Evolutionary conservation across 2,888 invertebrate genomes (phyloP).

Genomic region (Dyspetes luteomarginatus): DNA sequence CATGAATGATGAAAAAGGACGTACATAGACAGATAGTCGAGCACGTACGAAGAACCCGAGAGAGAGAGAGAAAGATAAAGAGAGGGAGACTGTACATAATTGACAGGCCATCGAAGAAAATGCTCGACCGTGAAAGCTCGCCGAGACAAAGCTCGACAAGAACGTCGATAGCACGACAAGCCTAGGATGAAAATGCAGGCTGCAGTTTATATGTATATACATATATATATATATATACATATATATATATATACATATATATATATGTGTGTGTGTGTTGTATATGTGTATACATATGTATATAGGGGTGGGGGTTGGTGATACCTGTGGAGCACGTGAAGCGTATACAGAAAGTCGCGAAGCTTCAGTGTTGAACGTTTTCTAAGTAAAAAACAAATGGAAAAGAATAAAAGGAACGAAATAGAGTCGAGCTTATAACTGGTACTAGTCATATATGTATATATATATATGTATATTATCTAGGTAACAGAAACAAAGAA

Average conservation of each 20-base stretch:
- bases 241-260: no score
- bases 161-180: not conserved
- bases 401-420: slow-evolving; percentile 20
- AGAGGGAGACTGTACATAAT: slow-evolving; percentile 45
- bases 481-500: slow-evolving; percentile 36
- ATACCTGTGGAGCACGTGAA: slow-evolving; percentile 28
- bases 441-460: not conserved
- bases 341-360: slow-evolving; percentile 7
- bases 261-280: no score
- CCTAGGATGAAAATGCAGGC: slow-evolving; percentile 27
- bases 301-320: not conserved
- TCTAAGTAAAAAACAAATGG: slow-evolving; percentile 9
- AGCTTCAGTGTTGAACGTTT: not conserved
- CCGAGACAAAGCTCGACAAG: not conserved
- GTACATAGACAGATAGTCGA: slow-evolving; percentile 6
- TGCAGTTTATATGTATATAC: not conserved
- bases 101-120: slow-evolving; percentile 60
- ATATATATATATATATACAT: no score
- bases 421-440: slow-evolving; percentile 39
- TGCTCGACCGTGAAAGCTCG: slow-evolving; percentile 57
- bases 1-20: not conserved
- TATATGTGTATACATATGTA: no score
- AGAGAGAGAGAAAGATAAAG: slow-evolving; percentile 10
- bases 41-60: not conserved
- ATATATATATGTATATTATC: not conserved